These are phyloP conservation scores for Conus canariensis DNA, from an alignment of 2,888 invertebrate genomes.

Conservation along the genomic window DNA sequence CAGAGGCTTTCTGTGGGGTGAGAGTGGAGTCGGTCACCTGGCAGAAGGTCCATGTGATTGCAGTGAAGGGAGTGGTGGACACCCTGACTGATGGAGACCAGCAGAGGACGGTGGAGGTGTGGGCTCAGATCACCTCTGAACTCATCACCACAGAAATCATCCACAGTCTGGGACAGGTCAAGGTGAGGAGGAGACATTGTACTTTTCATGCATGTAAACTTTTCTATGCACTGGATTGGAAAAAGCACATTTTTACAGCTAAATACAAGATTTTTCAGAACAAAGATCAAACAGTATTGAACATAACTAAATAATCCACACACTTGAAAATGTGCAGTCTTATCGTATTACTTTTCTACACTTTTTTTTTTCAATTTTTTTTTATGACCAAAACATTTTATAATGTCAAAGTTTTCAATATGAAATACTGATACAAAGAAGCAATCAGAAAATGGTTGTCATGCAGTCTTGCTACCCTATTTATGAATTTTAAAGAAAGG, in stretches of 20 bases:
- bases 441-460: too few species aligned
- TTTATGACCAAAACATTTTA: too few species aligned
- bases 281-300: too few species aligned
- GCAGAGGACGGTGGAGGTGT: conserved; percentile 50
- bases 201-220: not conserved
- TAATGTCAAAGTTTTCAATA: too few species aligned
- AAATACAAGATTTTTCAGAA: not conserved
- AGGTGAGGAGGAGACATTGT: conserved; percentile 33
- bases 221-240: not conserved
- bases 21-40: conserved; percentile 39
- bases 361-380: too few species aligned
- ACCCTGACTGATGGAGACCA: conserved; percentile 57
- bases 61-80: conserved; percentile 58
- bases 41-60: conserved; percentile 39
- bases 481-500: too few species aligned
- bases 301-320: too few species aligned
- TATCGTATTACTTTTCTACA: too few species aligned
- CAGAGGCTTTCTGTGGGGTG: conserved; percentile 53
- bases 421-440: too few species aligned
- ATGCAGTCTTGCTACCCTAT: too few species aligned
- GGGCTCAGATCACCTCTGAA: conserved; percentile 43
- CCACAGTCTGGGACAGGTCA: conserved; percentile 46
- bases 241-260: not conserved
- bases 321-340: too few species aligned
- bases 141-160: conserved; percentile 8